Evolutionary conservation across 2,797 vertebrate species (phyloP).

Genomic region (Lepus townsendii): DNA sequence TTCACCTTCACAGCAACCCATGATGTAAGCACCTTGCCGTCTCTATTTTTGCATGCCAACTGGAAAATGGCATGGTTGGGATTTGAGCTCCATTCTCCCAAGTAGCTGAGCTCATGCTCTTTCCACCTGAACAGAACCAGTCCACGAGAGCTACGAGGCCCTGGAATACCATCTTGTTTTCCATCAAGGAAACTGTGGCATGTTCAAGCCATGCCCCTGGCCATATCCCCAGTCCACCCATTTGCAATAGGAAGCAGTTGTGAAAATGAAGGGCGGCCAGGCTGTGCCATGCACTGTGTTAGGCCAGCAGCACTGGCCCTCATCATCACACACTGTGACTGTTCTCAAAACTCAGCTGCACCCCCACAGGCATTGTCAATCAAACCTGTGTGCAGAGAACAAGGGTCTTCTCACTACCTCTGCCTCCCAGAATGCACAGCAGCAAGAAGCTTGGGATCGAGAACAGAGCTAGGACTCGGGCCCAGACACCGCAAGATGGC

Average conservation of each 20-base stretch:
- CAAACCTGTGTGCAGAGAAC: not conserved
- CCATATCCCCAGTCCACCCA: not conserved
- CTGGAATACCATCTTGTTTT: not conserved
- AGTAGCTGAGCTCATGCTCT: not conserved
- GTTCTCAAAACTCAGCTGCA: not conserved
- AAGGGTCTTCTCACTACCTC: not conserved
- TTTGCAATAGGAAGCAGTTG: not conserved
- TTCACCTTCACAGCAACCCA: not conserved
- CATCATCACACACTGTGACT: not conserved
- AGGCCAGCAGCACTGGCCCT: not conserved
- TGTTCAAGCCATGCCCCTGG: not conserved
- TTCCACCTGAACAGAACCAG: not conserved
- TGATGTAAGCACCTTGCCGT: not conserved
- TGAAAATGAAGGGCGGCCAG: not conserved
- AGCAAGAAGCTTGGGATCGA: too few relatives aligned
- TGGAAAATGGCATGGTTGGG: not conserved
- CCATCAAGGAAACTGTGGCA: not conserved
- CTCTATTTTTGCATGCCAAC: not conserved
- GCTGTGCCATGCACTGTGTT: not conserved
- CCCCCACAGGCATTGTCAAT: not conserved
- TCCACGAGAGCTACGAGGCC: not conserved
- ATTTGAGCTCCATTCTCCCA: conserved; percentile 29
- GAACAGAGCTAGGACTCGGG: too few relatives aligned
- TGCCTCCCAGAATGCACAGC: too few relatives aligned
- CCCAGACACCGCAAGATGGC: too few relatives aligned